Percentiles rank a stretch among this genome's conserved stretches.
Evolutionary conservation across 2,797 vertebrate genomes (phyloP).

Genomic region (Esox masquinongy): DNA sequence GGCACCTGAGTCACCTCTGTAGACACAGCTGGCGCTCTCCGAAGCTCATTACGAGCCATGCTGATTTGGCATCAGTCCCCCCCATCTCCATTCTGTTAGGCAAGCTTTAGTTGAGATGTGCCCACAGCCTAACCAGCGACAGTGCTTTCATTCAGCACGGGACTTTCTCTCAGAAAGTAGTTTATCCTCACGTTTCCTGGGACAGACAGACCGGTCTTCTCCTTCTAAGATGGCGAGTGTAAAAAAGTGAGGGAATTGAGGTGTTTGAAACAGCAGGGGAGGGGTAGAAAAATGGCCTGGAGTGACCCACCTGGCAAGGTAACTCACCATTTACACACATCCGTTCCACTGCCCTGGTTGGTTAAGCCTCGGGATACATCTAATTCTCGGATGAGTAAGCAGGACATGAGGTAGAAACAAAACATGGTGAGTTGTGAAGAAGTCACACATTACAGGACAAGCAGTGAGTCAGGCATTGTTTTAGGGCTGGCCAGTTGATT

Average conservation of each 20-base stretch:
- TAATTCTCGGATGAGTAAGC: constrained; percentile 39
- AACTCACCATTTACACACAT: neutral
- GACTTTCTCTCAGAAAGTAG: too few relatives aligned
- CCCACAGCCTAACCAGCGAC: neutral
- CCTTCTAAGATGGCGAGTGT: neutral
- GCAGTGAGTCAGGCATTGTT: neutral
- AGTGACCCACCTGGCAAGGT: neutral
- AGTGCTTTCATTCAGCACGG: too few relatives aligned
- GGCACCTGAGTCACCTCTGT: constrained; percentile 66
- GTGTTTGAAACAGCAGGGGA: neutral
- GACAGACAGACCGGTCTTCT: neutral
- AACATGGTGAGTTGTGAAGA: constrained; percentile 39
- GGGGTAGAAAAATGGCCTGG: neutral
- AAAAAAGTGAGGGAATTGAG: neutral
- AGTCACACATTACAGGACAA: constrained; percentile 42
- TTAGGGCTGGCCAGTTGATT: neutral
- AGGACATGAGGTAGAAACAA: constrained; percentile 16
- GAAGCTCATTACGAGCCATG: constrained; percentile 39
- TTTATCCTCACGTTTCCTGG: too few relatives aligned
- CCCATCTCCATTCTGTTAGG: neutral
- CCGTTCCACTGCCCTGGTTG: neutral
- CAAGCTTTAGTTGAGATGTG: neutral
- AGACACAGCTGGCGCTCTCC: constrained; percentile 64
- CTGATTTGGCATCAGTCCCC: constrained; percentile 28
- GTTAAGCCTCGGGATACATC: neutral